Evolutionary conservation across 2,888 invertebrate genomes (phyloP).

Genomic region (Hirudinaria manillensis): DNA sequence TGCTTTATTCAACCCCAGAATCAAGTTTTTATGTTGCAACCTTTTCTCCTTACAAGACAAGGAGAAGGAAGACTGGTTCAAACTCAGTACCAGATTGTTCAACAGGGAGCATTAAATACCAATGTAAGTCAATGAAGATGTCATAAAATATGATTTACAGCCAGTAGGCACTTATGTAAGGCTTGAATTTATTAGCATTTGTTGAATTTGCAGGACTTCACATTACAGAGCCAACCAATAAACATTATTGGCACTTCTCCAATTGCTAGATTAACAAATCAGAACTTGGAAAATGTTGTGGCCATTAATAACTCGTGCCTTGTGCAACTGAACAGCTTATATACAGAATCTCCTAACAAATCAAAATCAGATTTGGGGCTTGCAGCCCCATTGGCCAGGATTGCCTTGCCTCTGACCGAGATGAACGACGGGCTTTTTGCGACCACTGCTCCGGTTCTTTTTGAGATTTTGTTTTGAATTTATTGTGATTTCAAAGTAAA

Average conservation of each 20-base stretch:
- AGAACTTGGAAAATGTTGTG: no score
- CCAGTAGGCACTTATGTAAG: neutral
- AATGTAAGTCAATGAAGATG: conserved; percentile 24
- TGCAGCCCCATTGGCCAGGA: no score
- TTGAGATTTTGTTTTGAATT: no score
- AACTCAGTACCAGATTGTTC: conserved; percentile 33
- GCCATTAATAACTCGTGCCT: no score
- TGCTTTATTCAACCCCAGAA: neutral
- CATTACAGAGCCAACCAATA: conserved; percentile 17
- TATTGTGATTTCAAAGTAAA: no score
- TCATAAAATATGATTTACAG: neutral
- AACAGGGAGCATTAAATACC: conserved; percentile 28
- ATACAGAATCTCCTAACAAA: no score
- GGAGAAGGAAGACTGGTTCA: conserved; percentile 30
- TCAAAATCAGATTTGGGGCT: no score
- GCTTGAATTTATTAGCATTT: neutral
- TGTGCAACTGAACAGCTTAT: no score
- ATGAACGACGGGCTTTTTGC: no score
- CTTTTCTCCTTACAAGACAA: conserved; percentile 34
- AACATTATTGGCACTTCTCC: neutral
- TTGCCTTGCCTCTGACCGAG: no score
- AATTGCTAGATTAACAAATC: no score
- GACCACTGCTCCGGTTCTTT: no score
- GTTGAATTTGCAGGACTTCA: neutral
- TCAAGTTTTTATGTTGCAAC: conserved; percentile 34